These are phyloP conservation scores for Limnephilus lunatus DNA, from an alignment of 2,888 invertebrate species.

Conservation along the genomic window DNA sequence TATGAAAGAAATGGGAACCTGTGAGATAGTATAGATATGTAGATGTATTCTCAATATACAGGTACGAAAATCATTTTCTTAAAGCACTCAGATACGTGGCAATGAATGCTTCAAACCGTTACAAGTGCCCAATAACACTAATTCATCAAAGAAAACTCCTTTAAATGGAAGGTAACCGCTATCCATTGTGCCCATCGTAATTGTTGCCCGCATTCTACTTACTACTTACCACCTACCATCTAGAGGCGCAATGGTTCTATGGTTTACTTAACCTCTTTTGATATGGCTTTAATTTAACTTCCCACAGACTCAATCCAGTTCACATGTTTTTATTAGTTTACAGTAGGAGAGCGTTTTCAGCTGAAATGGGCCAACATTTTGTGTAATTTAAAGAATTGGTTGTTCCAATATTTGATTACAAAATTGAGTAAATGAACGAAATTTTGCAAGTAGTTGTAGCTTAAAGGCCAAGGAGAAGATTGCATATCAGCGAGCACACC, in stretches of 20 bases:
- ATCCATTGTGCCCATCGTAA: background rate
- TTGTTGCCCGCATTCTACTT: background rate
- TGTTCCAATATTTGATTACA: background rate
- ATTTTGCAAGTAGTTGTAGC: background rate
- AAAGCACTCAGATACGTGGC: background rate
- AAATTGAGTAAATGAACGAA: background rate
- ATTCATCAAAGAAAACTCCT: constrained; percentile 17
- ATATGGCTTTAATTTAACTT: constrained; percentile 6
- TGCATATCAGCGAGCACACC: background rate
- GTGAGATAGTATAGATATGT: background rate
- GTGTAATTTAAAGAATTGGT: background rate
- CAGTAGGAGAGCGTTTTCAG: constrained; percentile 10
- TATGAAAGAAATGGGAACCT: no score
- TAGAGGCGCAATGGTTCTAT: background rate
- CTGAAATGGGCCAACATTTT: background rate
- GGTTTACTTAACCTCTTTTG: constrained; percentile 14
- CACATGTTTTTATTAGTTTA: constrained; percentile 25
- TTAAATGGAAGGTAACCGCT: constrained; percentile 14
- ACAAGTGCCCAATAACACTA: constrained; percentile 17
- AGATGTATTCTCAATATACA: background rate
- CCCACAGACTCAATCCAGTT: constrained; percentile 7
- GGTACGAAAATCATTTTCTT: background rate
- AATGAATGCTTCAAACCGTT: background rate
- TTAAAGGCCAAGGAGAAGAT: background rate
- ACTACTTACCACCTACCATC: background rate